Percentiles rank a stretch among this genome's conserved stretches.
Conservation (phyloP, 2,113 vertebrate species). For the Tricholaema leucomelas region DNA sequence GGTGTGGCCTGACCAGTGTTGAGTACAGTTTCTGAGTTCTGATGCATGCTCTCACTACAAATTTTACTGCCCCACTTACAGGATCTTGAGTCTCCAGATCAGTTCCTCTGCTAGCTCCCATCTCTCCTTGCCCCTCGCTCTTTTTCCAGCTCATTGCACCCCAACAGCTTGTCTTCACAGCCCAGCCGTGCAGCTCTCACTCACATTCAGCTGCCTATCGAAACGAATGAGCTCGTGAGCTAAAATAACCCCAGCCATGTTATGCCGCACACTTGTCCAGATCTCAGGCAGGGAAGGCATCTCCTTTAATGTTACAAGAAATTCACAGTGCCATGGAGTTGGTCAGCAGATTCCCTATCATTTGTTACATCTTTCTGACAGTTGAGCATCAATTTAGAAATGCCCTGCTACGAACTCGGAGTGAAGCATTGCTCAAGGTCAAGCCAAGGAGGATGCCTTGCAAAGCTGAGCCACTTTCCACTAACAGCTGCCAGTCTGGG, state of each 20-base stretch:
- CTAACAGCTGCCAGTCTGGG: not conserved
- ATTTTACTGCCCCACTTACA: not conserved
- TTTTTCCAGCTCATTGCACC: not conserved
- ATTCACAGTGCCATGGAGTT: slow-evolving; percentile 6
- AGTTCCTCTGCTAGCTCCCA: not conserved
- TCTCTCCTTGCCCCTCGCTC: not conserved
- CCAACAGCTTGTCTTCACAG: not conserved
- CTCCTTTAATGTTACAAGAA: not conserved
- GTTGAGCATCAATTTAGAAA: slow-evolving; percentile 17
- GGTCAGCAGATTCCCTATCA: slow-evolving; percentile 17
- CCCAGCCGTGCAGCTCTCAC: not conserved
- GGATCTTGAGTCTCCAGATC: not conserved
- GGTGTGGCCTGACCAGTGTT: too few species aligned
- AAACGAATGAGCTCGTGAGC: not conserved
- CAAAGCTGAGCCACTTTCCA: not conserved
- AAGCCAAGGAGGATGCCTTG: not conserved
- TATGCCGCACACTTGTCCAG: not conserved
- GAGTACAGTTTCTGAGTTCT: slow-evolving; percentile 2
- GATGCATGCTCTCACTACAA: not conserved
- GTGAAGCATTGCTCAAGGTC: not conserved
- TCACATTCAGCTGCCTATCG: slow-evolving; percentile 9
- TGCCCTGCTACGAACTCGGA: slow-evolving; percentile 6
- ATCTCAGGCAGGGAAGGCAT: slow-evolving; percentile 1
- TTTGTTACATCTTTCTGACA: slow-evolving; percentile 56
- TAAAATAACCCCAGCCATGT: not conserved